Evolutionary conservation across 2,888 invertebrate genomes (phyloP).

Genomic region (Crepidodera aurea): DNA sequence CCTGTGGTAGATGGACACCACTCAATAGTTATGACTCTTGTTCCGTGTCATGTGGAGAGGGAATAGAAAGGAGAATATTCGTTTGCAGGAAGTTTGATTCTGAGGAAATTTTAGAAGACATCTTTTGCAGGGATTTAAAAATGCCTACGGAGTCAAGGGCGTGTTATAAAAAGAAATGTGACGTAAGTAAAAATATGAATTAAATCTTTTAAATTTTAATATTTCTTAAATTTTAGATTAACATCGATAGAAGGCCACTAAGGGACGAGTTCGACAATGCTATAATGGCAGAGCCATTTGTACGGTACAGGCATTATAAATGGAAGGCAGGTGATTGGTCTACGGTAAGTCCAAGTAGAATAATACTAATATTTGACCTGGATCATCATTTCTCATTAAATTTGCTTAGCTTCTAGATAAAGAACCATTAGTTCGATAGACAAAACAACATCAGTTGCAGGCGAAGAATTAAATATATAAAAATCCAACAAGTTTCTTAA

Average conservation of each 20-base stretch:
- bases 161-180: slow-evolving; percentile 42
- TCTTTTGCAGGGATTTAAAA: slow-evolving; percentile 48
- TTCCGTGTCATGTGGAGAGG: slow-evolving; percentile 64
- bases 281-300: slow-evolving; percentile 46
- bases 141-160: slow-evolving; percentile 47
- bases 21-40: slow-evolving; percentile 64
- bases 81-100: slow-evolving; percentile 55
- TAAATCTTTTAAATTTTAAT: neutral
- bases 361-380: too few relatives aligned
- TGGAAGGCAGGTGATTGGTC: slow-evolving; percentile 62
- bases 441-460: too few relatives aligned
- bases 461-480: too few relatives aligned
- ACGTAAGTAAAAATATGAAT: slow-evolving; percentile 38
- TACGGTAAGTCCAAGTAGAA: slow-evolving; percentile 59
- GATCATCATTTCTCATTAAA: too few relatives aligned
- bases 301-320: slow-evolving; percentile 50
- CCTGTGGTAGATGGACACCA: slow-evolving; percentile 66
- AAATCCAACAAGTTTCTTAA: too few relatives aligned
- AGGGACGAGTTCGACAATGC: slow-evolving; percentile 48
- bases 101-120: slow-evolving; percentile 48
- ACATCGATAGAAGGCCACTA: slow-evolving; percentile 18
- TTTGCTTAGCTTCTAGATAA: too few relatives aligned
- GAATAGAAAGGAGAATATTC: slow-evolving; percentile 58
- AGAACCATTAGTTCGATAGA: too few relatives aligned
- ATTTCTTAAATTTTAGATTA: slow-evolving; percentile 5